Evolutionary conservation across 1,140 invertebrate genomes (phyloP).

Genomic region (Leucophenga varia): DNA sequence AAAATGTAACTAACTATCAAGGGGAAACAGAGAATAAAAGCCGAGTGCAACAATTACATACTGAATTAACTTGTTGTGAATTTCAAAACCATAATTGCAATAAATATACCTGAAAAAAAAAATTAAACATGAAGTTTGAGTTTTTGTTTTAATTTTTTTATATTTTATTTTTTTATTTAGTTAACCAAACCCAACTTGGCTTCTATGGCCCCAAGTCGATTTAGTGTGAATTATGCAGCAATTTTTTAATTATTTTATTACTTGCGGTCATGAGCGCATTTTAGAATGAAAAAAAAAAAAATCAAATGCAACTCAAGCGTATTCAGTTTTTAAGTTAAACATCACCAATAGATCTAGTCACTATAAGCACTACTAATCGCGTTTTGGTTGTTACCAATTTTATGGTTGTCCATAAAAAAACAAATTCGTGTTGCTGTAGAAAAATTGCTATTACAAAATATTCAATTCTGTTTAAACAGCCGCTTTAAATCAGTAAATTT

Average conservation of each 20-base stretch:
- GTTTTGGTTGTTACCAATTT: constrained; percentile 47
- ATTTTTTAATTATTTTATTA: constrained; percentile 52
- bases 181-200: too few species aligned
- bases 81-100: constrained; percentile 50
- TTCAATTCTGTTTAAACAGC: constrained; percentile 48
- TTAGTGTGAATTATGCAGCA: constrained; percentile 50
- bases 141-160: too few species aligned
- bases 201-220: too few species aligned
- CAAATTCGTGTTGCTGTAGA: too few species aligned
- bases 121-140: too few species aligned
- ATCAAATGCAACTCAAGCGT: too few species aligned
- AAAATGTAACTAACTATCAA: constrained; percentile 5
- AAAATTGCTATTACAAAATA: constrained; percentile 34
- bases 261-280: constrained; percentile 52
- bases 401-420: too few species aligned
- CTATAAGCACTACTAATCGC: constrained; percentile 5
- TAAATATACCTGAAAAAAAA: too few species aligned
- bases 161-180: too few species aligned
- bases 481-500: constrained; percentile 32
- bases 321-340: constrained; percentile 27
- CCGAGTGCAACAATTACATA: constrained; percentile 28
- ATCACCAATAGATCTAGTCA: constrained; percentile 16
- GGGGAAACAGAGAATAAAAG: too few species aligned
- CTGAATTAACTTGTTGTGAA: constrained; percentile 49
- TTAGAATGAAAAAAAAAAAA: too few species aligned